Evolutionary conservation across 2,797 vertebrate genomes (phyloP), one percentile per base, ranked within the genome.

Genomic region (Tachyglossus aculeatus): DNA sequence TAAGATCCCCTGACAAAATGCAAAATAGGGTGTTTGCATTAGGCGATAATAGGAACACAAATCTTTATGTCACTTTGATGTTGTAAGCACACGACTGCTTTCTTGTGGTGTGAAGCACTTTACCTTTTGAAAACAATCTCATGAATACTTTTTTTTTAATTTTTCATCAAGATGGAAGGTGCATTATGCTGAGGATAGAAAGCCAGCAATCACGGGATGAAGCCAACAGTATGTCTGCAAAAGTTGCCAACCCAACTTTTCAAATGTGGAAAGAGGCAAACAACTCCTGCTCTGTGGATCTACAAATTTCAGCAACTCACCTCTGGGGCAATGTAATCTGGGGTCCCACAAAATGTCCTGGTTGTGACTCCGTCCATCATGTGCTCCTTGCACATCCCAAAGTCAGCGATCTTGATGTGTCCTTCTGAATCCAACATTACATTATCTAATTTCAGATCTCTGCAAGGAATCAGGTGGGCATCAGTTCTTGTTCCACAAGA

Each of bases 311-410:
- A 57, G 60, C 4, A 51, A 54, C 74, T 89, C 89, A 96, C 98
- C 96, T 99, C 98, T 0, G 98, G 98, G 36, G 98, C 97, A 11
- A 99, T 99, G 90, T 99, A 99, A 90, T 99, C 98, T 1, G 98
- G 97, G 56, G 98, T 99, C 62, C 98, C 98, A 18, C 98, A 99
- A 94, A 99, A 99, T 68, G 98, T 99, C 82, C 97, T 94, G 1
- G 98, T 99, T 6, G 89, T 93, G 72, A 97, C 95, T 24, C 92
- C 95, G 0, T 98, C 93, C 6, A 62, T 18, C 91, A 99, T 96
- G 81, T 96, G 95, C 31, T 99, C 98, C 87, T 99, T 99, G 85
- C 98, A 99, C 98, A 99, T 99, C 62, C 98, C 98, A 19, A 99
- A 99, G 88, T 99, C 98, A 12, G 98, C 97, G 6, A 99, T 98